Evolutionary conservation across 2,888 invertebrate genomes (phyloP).

Genomic region (Ophion slaviceki): DNA sequence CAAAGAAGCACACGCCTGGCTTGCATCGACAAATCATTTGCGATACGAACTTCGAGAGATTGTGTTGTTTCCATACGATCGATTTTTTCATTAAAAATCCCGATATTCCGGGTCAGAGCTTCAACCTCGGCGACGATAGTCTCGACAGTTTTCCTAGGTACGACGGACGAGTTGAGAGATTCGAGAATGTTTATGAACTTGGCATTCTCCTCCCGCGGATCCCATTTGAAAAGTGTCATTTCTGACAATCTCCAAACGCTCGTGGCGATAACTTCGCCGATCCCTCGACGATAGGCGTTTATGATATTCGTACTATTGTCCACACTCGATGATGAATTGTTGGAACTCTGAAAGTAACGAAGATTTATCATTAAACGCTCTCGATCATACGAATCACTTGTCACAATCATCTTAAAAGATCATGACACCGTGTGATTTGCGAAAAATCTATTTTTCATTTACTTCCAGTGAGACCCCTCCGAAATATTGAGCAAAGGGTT

Average conservation of each 20-base stretch:
- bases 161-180: constrained; percentile 24
- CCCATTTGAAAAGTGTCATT: constrained; percentile 77
- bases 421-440: too few species aligned
- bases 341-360: constrained; percentile 32
- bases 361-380: not conserved
- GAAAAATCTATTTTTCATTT: too few species aligned
- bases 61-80: constrained; percentile 66
- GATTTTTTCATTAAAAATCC: constrained; percentile 73
- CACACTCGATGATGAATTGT: constrained; percentile 31
- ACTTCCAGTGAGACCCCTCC: too few species aligned
- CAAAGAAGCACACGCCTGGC: constrained; percentile 78
- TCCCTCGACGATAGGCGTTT: constrained; percentile 63
- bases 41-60: constrained; percentile 75
- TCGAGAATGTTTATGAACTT: constrained; percentile 72
- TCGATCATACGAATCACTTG: too few species aligned
- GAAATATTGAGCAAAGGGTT: too few species aligned
- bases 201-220: constrained; percentile 75
- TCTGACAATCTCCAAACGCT: constrained; percentile 80
- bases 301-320: constrained; percentile 36
- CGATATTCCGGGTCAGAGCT: constrained; percentile 64
- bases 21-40: constrained; percentile 78
- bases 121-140: constrained; percentile 63
- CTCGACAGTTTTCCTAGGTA: constrained; percentile 52
- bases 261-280: constrained; percentile 76
- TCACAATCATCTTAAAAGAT: not conserved